Evolutionary conservation across 1,140 invertebrate genomes (phyloP), one percentile per base, ranked within the genome.

Genomic region (Drosophila persimilis): DNA sequence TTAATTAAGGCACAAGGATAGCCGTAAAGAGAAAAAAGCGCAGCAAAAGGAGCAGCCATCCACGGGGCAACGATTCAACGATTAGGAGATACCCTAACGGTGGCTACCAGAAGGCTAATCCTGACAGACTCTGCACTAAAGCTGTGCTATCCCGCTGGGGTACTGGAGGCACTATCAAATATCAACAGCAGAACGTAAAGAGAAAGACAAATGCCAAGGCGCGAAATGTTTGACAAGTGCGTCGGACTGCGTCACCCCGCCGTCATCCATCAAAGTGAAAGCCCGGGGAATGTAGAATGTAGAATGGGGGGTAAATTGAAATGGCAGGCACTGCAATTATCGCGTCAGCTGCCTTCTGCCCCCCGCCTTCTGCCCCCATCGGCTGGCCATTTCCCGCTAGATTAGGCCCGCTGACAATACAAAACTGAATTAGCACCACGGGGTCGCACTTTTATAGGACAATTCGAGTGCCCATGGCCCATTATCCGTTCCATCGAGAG

Each of bases 241-340:
- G 67, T 13, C 47, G 77, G 22, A 54, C 47, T 35, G 61, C 61
- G 20, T 20, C 20, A 46, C 48, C 48, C 51, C 59, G 35, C 24
- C 53, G 62, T 22, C 80, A 84, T 84, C 80, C 74, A 85, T 84
- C 80, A 84, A 76, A 73, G 80, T 22, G 45, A 55, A 20, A 20
- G 20, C 39, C 80, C 65, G 69, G 75, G n/a, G 8, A 45, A 13
- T n/a, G 41, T 26, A 47, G 22, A 41, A n/a, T 7, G 29, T 31
- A 13, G 45, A 22, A 7, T 26, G 41, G 2, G 50, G 50, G 54
- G 58, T 55, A 80, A 86, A 85, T 86, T 85, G 81, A 86, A 81
- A 85, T 86, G 77, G 64, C 80, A 80, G 80, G 77, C 73, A 80
- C 54, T 81, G 80, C 81, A 85, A 85, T 85, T 85, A 85, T 81